Evolutionary conservation across 2,113 vertebrate genomes (phyloP).

Genomic region (Scartelaos histophorus): DNA sequence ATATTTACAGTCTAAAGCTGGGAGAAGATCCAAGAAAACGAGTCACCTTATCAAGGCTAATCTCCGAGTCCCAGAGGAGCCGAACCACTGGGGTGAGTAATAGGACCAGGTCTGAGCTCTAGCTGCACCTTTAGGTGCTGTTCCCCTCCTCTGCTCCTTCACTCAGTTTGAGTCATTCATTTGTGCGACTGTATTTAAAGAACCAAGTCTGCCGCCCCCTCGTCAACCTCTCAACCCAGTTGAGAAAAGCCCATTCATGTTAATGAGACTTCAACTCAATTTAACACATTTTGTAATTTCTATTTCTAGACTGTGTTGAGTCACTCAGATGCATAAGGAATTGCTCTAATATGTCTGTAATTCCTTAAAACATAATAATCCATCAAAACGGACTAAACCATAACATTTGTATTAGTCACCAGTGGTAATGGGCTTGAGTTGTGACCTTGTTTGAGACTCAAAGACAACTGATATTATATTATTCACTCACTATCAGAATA

Average conservation of each 20-base stretch:
- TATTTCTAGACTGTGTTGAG: conserved; percentile 5
- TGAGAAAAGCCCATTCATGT: conserved; percentile 14
- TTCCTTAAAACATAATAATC: conserved; percentile 19
- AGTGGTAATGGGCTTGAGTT: neutral
- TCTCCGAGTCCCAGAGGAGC: conserved; percentile 18
- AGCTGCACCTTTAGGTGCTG: conserved; percentile 8
- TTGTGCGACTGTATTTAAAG: conserved; percentile 46
- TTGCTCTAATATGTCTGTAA: conserved; percentile 12
- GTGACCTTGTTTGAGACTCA: neutral
- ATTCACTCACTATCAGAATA: no score
- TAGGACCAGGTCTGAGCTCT: conserved; percentile 42
- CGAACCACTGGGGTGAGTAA: conserved; percentile 34
- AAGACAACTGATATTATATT: no score
- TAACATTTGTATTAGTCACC: neutral
- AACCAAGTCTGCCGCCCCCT: conserved; percentile 28
- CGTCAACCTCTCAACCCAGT: conserved; percentile 19
- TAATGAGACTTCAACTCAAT: neutral
- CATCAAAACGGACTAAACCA: neutral
- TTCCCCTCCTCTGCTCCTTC: conserved; percentile 34
- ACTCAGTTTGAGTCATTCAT: conserved; percentile 42
- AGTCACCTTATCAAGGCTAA: conserved; percentile 14
- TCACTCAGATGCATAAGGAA: conserved; percentile 47
- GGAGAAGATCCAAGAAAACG: conserved; percentile 6
- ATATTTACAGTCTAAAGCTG: conserved; percentile 6
- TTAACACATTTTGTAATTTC: neutral